A percentile compares a stretch with the other conserved stretches of the same genome.
These are phyloP conservation scores for Eupelmus urozonus DNA, from an alignment of 2,888 invertebrate genomes.

Conservation along the genomic window DNA sequence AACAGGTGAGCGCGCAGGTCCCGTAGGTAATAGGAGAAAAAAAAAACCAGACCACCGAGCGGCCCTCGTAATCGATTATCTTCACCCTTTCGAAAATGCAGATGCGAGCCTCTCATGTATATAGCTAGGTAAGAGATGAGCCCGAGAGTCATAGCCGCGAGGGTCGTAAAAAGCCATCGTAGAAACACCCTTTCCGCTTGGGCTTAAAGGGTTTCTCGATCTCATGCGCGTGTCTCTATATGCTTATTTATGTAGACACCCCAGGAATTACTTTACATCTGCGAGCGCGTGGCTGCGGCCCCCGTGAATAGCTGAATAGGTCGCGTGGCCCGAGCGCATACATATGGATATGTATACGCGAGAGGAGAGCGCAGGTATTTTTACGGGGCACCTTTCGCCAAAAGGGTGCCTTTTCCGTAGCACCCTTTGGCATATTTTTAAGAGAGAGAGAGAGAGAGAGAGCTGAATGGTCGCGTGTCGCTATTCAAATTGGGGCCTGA, in stretches of 20 bases:
- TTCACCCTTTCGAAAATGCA: slow-evolving; percentile 68
- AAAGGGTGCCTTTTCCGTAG: slow-evolving; percentile 58
- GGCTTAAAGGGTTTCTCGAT: slow-evolving; percentile 7
- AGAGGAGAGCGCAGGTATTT: slow-evolving; percentile 53
- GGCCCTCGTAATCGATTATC: slow-evolving; percentile 67
- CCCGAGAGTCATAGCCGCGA: too few species aligned
- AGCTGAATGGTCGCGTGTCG: slow-evolving; percentile 59
- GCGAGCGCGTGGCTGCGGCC: slow-evolving; percentile 30
- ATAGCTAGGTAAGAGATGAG: neutral
- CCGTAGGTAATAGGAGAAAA: neutral
- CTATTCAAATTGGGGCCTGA: slow-evolving; percentile 57
- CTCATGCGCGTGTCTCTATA: slow-evolving; percentile 54
- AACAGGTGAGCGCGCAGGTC: neutral
- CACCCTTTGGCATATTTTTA: slow-evolving; percentile 41
- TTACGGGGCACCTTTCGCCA: slow-evolving; percentile 53
- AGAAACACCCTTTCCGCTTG: slow-evolving; percentile 25
- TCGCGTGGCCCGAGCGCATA: neutral
- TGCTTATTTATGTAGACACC: slow-evolving; percentile 72
- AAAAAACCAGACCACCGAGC: neutral
- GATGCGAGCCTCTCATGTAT: slow-evolving; percentile 56
- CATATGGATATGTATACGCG: neutral
- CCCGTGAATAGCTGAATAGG: slow-evolving; percentile 51
- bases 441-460: slow-evolving; percentile 9
- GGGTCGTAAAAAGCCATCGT: slow-evolving; percentile 50
- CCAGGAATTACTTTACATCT: slow-evolving; percentile 67